phyloP scores from a whole-genome alignment of 2,113 vertebrate genomes.

The Aptenodytes patagonicus region DNA sequence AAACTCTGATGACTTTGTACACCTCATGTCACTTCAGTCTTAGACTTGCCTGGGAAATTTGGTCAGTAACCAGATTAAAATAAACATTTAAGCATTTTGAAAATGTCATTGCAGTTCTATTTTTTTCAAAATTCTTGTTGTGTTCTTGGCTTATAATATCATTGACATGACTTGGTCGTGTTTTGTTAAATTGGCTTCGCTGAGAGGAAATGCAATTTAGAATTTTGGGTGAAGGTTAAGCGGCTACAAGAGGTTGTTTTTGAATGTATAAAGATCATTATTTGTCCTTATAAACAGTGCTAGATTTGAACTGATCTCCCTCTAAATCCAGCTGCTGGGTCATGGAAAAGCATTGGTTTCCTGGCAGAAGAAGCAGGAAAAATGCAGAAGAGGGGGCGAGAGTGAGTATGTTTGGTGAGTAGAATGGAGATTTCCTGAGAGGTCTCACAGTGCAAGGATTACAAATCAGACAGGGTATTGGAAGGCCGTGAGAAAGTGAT shows the following conservation, averaged over 20 bases:
- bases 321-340: conserved; percentile 4
- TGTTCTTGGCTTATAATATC: conserved; percentile 8
- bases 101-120: not conserved
- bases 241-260: not conserved
- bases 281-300: conserved; percentile 5
- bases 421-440: not conserved
- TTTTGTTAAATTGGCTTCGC: not conserved
- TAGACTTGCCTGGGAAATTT: conserved; percentile 10
- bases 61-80: not conserved
- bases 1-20: not conserved
- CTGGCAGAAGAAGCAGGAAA: not conserved
- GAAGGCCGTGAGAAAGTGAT: not conserved
- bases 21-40: not conserved
- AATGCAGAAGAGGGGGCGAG: not conserved
- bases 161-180: conserved; percentile 1
- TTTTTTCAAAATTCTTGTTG: not conserved
- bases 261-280: not conserved
- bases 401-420: not conserved
- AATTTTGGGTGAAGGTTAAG: not conserved
- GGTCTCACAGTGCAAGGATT: not conserved
- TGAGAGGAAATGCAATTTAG: not conserved
- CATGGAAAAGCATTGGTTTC: conserved; percentile 1
- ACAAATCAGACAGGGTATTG: rapidly evolving
- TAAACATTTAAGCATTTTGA: conserved; percentile 6
- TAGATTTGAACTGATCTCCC: not conserved